These are phyloP conservation scores for Phenganax marumi DNA, from an alignment of 92 coral and sea anemone species.

Conservation along the genomic window DNA sequence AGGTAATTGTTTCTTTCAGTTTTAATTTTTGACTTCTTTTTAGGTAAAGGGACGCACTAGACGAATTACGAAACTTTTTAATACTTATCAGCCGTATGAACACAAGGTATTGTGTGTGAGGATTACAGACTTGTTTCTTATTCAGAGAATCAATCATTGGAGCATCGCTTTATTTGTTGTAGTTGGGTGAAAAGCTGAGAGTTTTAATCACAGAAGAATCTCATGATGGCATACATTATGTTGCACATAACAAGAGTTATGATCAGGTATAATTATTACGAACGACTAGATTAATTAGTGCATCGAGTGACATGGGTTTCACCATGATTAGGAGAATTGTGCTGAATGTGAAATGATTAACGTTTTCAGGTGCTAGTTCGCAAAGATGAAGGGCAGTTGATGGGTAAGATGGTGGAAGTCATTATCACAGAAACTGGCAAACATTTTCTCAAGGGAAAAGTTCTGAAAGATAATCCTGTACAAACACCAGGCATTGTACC, in stretches of 20 bases:
- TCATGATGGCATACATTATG: constrained; percentile 82
- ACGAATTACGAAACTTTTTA: constrained; percentile 81
- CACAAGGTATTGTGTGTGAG: constrained; percentile 63
- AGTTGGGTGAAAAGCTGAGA: constrained; percentile 78
- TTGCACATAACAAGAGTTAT: constrained; percentile 85
- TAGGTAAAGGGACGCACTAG: constrained; percentile 90
- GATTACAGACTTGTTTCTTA: not conserved
- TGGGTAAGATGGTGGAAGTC: constrained; percentile 91
- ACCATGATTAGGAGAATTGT: no score
- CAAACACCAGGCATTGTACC: constrained; percentile 85
- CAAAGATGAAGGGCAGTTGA: constrained; percentile 88
- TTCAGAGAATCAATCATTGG: not conserved
- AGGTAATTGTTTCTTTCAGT: not conserved
- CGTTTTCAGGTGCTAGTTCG: constrained; percentile 76
- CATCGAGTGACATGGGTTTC: not conserved
- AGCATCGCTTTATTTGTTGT: not conserved
- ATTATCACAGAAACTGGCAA: constrained; percentile 80
- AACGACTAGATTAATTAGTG: not conserved
- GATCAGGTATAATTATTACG: constrained; percentile 66
- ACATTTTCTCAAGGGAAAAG: constrained; percentile 77
- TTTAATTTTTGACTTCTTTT: not conserved
- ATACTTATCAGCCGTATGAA: constrained; percentile 87
- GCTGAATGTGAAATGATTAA: not conserved
- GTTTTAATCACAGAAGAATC: constrained; percentile 92
- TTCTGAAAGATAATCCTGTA: constrained; percentile 61